Base-by-base conservation (phyloP, 2,888 invertebrate genomes). In the Nasonia oneida region DNA sequence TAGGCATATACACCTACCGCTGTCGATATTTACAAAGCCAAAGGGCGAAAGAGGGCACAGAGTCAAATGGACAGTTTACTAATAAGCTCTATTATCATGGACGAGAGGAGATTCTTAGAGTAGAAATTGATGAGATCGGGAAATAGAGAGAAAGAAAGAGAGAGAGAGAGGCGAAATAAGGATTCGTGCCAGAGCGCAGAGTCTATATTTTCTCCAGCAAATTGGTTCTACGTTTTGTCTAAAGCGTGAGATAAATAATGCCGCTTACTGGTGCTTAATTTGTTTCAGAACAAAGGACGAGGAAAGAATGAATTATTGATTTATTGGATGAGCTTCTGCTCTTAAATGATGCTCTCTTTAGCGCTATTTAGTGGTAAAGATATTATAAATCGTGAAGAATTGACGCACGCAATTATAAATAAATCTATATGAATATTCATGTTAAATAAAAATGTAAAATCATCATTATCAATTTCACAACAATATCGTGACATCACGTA, bases 41-140 rank as follows among this genome's bases (percentile, higher is more conserved):
- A 57, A 3, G 57, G n/a, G 47, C 0, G 47, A 10, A 12, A 18
- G 57, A 15, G 8, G 15, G 37, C 70, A 18, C 4, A 33, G 70
- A n/a, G 73, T 83, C 70, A 61, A 80, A 83, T 47, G 76, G 71
- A 86, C 86, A 81, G 78, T 33, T 84, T 71, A 73, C 81, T 81
- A 86, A 86, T 86, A 81, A 77, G 81, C 57, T 84, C 73, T 73
- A 83, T 83, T 86, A 83, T 80, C 76, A 39, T 47, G 74, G 71
- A 53, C 50, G 23, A 70, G 39, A 37, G 64, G 50, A 33, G 33
- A 23, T 50, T 61, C 64, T 29, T 12, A 8, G 53, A 50, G 39
- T 50, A 42, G 76, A 86, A 83, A 86, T 83, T 83, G 86, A 86
- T 76, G 83, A 79, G 85, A 57, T 57, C 14, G 37, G 70, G 2